Evolutionary conservation across 2,888 invertebrate species (phyloP).

Genomic region (Drosophila falleni): DNA sequence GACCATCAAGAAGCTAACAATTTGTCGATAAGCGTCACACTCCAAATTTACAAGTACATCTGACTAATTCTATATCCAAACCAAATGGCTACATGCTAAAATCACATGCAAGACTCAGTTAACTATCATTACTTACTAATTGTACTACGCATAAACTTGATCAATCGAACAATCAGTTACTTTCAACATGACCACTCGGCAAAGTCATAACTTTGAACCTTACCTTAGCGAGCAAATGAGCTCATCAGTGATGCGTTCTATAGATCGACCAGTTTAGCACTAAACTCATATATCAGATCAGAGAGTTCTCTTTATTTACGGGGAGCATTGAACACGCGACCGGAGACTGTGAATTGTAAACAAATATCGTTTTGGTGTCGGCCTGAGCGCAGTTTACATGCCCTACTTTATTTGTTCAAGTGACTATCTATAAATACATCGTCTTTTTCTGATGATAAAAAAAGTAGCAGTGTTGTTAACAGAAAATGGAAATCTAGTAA

Average conservation of each 20-base stretch:
- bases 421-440: constrained; percentile 26
- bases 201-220: constrained; percentile 7
- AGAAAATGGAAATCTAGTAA: no score
- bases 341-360: constrained; percentile 65
- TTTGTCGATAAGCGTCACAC: constrained; percentile 35
- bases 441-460: no score
- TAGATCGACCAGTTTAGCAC: constrained; percentile 35
- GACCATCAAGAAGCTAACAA: constrained; percentile 27
- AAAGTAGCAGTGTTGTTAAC: no score
- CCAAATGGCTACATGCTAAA: constrained; percentile 8
- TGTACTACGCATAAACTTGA: constrained; percentile 17
- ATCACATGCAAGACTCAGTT: constrained; percentile 18
- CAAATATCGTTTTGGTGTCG: constrained; percentile 47
- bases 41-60: constrained; percentile 4
- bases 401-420: constrained; percentile 58
- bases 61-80: constrained; percentile 7
- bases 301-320: constrained; percentile 18
- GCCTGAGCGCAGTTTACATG: constrained; percentile 62
- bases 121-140: constrained; percentile 8
- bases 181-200: constrained; percentile 17
- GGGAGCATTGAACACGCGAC: constrained; percentile 70
- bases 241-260: constrained; percentile 41
- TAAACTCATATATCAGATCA: constrained; percentile 22
- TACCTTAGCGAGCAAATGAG: constrained; percentile 9
- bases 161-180: constrained; percentile 24